Evolutionary conservation across 2,797 vertebrate species (phyloP), one percentile per base, ranked within the genome.

Genomic region (Pteropus rufus): DNA sequence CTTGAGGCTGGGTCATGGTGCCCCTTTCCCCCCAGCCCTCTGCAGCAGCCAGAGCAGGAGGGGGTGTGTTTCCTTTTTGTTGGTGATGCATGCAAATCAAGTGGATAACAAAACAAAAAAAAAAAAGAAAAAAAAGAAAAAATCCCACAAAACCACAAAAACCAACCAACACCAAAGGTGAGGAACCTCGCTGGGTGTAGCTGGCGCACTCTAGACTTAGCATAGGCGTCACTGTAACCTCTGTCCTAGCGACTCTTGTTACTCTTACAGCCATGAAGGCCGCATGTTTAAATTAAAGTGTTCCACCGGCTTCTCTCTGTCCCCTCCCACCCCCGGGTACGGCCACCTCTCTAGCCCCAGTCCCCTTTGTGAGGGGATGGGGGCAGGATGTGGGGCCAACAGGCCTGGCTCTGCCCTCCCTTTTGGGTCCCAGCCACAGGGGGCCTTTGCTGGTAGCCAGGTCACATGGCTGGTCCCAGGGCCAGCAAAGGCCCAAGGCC

Each of bases 31-130:
- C 4, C 2, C 1, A 18, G 36, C 46, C 69, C 31, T 12, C 83
- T 2, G 3, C 60, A 39, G 41, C 11, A 24, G 73, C 69, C 21
- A 10, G 65, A 81, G 77, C 41, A n/a, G 62, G 81, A 75, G 73
- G 69, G 54, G 26, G 65, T 46, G n/a, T 80, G 79, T 76, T 49
- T 85, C 54, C 26, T 96, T 94, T 95, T 87, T 85, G 90, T 94
- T 90, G 97, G 91, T 93, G 79, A 96, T 96, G 96, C 97, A 96
- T 97, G 96, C 93, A 79, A 80, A 91, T 87, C 89, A 93, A 84
- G 94, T 77, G 96, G 85, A 91, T 65, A 44, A 93, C 81, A 84
- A 56, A 93, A 94, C 39, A 86, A 88, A 91, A 79, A 34, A 88
- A 56, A 93, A 94, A n/a, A 86, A 88, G 88, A 79, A 34, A 88